Evolutionary conservation across 2,113 vertebrate species (phyloP).

Genomic region (Phrynosoma blainvillii): DNA sequence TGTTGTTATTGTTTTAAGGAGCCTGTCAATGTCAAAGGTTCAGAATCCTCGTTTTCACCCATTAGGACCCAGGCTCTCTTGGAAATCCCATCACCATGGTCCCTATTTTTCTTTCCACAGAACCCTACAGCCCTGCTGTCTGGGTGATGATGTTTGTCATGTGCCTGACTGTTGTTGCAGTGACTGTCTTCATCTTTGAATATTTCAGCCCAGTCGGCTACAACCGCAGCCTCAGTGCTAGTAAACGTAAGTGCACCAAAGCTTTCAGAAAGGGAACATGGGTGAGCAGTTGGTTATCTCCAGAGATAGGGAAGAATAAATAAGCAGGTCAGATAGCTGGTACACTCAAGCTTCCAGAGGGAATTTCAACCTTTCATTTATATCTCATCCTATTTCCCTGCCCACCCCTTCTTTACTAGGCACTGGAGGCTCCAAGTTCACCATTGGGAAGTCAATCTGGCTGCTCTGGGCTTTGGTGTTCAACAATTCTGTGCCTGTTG

Average conservation of each 20-base stretch:
- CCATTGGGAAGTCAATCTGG: conserved; percentile 93
- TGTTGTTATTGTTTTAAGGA: neutral
- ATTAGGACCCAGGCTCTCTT: neutral
- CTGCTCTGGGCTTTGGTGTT: conserved; percentile 89
- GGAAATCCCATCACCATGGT: neutral
- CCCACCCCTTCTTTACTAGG: conserved; percentile 62
- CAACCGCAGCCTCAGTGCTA: conserved; percentile 82
- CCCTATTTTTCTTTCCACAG: conserved; percentile 62
- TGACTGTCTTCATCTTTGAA: conserved; percentile 94
- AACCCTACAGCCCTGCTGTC: conserved; percentile 94
- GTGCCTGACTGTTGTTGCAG: conserved; percentile 94
- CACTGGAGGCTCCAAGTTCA: conserved; percentile 88
- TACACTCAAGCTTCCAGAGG: neutral
- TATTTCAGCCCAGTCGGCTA: conserved; percentile 92
- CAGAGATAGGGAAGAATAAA: neutral
- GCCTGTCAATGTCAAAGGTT: neutral
- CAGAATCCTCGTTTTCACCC: neutral
- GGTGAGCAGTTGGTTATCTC: neutral
- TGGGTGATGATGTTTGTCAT: conserved; percentile 99
- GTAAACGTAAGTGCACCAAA: conserved; percentile 85
- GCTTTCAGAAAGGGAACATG: no score
- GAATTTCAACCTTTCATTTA: neutral
- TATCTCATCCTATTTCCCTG: neutral
- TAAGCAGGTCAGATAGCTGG: neutral
- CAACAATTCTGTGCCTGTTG: conserved; percentile 95